These are phyloP conservation scores for Drosophila parvula DNA, from an alignment of 1,140 invertebrate genomes.

Conservation along the genomic window DNA sequence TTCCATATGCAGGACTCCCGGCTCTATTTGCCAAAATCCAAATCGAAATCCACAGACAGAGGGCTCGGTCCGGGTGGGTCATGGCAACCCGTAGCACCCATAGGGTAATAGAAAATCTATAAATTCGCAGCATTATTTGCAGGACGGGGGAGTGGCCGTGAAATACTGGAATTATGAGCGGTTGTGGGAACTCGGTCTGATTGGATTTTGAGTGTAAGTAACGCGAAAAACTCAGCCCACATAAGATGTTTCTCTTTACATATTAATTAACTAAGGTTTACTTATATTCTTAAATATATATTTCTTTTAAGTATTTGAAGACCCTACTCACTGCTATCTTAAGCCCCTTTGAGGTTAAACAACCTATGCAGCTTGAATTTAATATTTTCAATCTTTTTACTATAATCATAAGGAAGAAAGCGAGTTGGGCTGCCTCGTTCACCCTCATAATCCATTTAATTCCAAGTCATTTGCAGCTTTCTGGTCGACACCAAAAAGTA, in stretches of 20 bases:
- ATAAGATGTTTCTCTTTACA: too few species aligned
- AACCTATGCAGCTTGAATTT: too few species aligned
- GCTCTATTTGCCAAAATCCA: constrained; percentile 9
- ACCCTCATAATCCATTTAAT: constrained; percentile 34
- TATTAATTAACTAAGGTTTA: too few species aligned
- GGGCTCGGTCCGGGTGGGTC: background rate
- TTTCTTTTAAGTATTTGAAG: too few species aligned
- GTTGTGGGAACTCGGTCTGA: background rate
- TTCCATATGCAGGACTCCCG: constrained; percentile 26
- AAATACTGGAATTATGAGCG: constrained; percentile 1
- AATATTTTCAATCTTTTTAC: background rate
- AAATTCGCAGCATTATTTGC: constrained; percentile 51
- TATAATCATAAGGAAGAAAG: background rate
- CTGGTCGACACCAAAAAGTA: constrained; percentile 28
- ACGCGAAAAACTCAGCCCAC: too few species aligned
- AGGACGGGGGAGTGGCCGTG: constrained; percentile 15
- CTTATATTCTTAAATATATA: too few species aligned
- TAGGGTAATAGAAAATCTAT: constrained; percentile 47
- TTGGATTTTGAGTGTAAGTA: background rate
- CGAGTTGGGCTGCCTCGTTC: background rate
- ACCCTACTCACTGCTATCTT: too few species aligned
- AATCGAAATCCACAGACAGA: constrained; percentile 5
- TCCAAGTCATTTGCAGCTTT: constrained; percentile 46
- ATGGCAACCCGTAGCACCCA: constrained; percentile 43
- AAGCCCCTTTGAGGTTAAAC: too few species aligned